These are phyloP conservation scores for Apantesis nais DNA, from an alignment of 2,888 invertebrate genomes.

Conservation along the genomic window DNA sequence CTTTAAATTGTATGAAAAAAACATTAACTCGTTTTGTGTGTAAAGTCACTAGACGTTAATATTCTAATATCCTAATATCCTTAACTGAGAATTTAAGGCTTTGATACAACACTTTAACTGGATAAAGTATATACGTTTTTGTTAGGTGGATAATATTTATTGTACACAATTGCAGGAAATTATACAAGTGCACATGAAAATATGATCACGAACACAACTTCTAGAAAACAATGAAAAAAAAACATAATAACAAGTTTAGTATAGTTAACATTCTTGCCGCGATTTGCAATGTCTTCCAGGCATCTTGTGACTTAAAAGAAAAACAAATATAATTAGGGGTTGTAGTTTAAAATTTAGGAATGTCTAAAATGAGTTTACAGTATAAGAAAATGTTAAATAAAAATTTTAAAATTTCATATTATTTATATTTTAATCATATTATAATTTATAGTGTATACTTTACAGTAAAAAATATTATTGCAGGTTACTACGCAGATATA, in stretches of 20 bases:
- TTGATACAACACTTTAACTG: neutral
- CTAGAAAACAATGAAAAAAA: too few species aligned
- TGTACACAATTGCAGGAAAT: neutral
- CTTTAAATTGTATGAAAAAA: too few species aligned
- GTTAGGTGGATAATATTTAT: neutral
- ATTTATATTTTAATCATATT: too few species aligned
- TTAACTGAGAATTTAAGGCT: neutral
- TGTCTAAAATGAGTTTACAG: neutral
- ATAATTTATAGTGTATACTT: too few species aligned
- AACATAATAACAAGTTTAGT: too few species aligned
- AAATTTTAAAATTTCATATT: neutral
- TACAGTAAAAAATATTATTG: conserved; percentile 26
- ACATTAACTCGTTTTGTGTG: neutral
- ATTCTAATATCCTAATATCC: too few species aligned
- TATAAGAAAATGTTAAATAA: neutral
- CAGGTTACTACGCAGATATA: conserved; percentile 88
- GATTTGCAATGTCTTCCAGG: neutral
- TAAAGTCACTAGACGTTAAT: neutral
- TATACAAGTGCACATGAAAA: too few species aligned
- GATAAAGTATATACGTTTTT: neutral
- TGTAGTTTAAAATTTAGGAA: neutral
- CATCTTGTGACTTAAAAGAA: neutral
- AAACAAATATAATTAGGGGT: neutral
- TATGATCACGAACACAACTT: too few species aligned
- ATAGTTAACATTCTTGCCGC: too few species aligned